Conservation (phyloP, 2,797 vertebrate genomes). For the Anabas testudineus region DNA sequence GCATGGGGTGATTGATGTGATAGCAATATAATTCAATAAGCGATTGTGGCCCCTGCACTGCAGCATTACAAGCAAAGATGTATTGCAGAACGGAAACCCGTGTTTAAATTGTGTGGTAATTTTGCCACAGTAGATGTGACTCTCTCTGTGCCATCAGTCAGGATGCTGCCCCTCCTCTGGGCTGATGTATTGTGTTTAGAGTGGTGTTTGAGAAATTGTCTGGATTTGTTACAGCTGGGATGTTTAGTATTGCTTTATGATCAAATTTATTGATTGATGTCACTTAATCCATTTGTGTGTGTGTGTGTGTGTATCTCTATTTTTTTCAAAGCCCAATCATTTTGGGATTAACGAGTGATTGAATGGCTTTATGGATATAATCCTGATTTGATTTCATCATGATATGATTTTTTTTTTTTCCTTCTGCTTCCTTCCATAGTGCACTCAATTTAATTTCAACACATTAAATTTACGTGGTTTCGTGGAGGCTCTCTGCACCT, state of each 20-base stretch:
- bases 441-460: constrained; percentile 62
- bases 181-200: constrained; percentile 31
- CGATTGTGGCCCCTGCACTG: constrained; percentile 54
- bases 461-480: constrained; percentile 56
- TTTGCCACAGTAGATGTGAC: constrained; percentile 29
- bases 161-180: neutral
- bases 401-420: constrained; percentile 48
- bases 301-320: constrained; percentile 15
- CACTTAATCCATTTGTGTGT: constrained; percentile 44
- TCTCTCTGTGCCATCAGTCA: constrained; percentile 16
- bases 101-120: constrained; percentile 30
- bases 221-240: constrained; percentile 37
- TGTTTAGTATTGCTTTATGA: constrained; percentile 45
- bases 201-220: constrained; percentile 36
- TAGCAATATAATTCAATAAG: constrained; percentile 74
- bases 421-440: constrained; percentile 40
- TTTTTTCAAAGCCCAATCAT: constrained; percentile 66
- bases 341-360: constrained; percentile 73
- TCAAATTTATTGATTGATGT: constrained; percentile 65
- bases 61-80: constrained; percentile 58
- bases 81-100: constrained; percentile 34
- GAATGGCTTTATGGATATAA: constrained; percentile 70
- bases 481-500: constrained; percentile 45
- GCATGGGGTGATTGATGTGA: constrained; percentile 71
- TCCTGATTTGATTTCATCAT: constrained; percentile 74